phyloP scores from a whole-genome alignment of 1,140 invertebrate genomes.

The Pseudomyrmex sp. region DNA sequence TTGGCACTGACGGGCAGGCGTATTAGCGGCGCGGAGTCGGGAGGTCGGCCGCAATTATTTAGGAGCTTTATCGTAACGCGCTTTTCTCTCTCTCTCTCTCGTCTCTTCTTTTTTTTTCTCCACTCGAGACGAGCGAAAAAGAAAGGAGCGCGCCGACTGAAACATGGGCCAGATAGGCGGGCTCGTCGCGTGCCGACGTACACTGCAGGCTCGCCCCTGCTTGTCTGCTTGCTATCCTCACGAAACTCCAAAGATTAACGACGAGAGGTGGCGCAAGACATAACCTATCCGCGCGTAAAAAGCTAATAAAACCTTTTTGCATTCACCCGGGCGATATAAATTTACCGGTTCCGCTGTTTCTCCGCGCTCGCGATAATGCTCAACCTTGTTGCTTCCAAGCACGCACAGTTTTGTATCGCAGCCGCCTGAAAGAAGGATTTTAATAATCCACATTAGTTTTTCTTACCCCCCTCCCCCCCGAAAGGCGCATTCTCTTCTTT shows the following conservation, averaged over 20 bases:
- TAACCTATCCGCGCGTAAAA: slow-evolving; percentile 77
- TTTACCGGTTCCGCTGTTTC: slow-evolving; percentile 70
- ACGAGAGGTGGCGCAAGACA: slow-evolving; percentile 79
- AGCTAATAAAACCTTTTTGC: slow-evolving; percentile 79
- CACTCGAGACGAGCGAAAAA: slow-evolving; percentile 68
- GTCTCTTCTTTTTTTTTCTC: slow-evolving; percentile 47
- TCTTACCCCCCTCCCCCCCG: background rate
- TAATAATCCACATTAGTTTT: slow-evolving; percentile 52
- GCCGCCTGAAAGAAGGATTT: slow-evolving; percentile 41
- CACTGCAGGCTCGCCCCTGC: slow-evolving; percentile 77
- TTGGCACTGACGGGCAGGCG: slow-evolving; percentile 52
- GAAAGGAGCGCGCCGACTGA: slow-evolving; percentile 70
- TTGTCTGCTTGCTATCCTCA: slow-evolving; percentile 77
- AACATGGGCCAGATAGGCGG: slow-evolving; percentile 77
- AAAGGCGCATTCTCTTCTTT: background rate
- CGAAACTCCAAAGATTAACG: slow-evolving; percentile 80
- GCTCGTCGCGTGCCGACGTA: slow-evolving; percentile 77
- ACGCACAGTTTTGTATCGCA: slow-evolving; percentile 55
- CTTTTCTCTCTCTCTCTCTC: slow-evolving; percentile 28
- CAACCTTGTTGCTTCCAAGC: slow-evolving; percentile 64
- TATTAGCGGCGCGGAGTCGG: slow-evolving; percentile 61
- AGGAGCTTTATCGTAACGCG: slow-evolving; percentile 71
- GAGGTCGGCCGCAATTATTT: slow-evolving; percentile 71
- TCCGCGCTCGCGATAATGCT: slow-evolving; percentile 68
- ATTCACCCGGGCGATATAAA: slow-evolving; percentile 72